These are phyloP conservation scores for Xiphophorus hellerii DNA, from an alignment of 2,113 vertebrate species.

Conservation along the genomic window DNA sequence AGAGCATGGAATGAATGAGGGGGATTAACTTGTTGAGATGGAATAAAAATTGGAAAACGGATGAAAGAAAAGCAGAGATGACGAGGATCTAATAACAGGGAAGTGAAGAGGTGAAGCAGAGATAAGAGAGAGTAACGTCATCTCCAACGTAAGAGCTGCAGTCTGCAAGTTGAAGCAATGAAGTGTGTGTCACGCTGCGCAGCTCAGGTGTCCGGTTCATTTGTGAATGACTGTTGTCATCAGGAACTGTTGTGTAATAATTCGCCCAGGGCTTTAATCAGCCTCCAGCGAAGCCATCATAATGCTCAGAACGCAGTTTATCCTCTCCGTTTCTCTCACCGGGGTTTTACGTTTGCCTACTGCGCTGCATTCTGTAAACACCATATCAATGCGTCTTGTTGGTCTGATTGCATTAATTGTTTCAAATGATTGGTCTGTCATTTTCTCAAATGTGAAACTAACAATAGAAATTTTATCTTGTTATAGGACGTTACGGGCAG, in stretches of 20 bases:
- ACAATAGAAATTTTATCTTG: not conserved
- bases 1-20: conserved; percentile 11
- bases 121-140: conserved; percentile 38
- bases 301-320: conserved; percentile 23
- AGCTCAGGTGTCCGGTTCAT: conserved; percentile 27
- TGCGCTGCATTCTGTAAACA: not conserved
- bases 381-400: not conserved
- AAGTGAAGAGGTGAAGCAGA: conserved; percentile 26
- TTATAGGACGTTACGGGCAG: not conserved
- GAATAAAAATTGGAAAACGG: conserved; percentile 26
- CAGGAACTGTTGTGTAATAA: conserved; percentile 32
- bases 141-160: conserved; percentile 4
- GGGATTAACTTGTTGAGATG: conserved; percentile 28
- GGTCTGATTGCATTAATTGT: not conserved
- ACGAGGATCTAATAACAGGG: conserved; percentile 31
- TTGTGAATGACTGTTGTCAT: conserved; percentile 50
- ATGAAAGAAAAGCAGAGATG: conserved; percentile 3
- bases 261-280: conserved; percentile 13
- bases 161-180: conserved; percentile 9
- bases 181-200: not conserved
- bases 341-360: conserved; percentile 18
- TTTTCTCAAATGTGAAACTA: not conserved
- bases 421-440: not conserved
- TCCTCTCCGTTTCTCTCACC: conserved; percentile 32
- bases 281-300: conserved; percentile 42